Percentiles rank a stretch among this genome's conserved stretches.
Evolutionary conservation across 2,888 invertebrate genomes (phyloP).

Genomic region (Cryptophagus acutangulus): DNA sequence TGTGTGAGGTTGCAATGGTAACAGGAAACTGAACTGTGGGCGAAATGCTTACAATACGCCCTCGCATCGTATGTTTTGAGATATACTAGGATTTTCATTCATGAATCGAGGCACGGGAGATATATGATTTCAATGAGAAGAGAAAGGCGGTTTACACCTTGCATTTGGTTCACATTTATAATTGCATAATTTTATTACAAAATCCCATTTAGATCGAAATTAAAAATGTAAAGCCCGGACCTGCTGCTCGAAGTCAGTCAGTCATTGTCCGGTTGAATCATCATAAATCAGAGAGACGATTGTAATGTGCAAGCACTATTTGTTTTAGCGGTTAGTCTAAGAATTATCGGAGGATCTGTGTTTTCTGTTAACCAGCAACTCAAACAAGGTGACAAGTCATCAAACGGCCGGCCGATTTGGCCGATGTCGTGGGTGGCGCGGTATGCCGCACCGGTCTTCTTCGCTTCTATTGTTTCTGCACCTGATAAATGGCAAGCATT

Average conservation of each 20-base stretch:
- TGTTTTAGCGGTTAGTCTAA: neutral
- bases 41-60: conserved; percentile 24
- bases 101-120: conserved; percentile 24
- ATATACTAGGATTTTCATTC: conserved; percentile 27
- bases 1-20: too few species aligned
- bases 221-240: too few species aligned
- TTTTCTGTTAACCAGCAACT: conserved; percentile 1
- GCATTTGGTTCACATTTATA: conserved; percentile 7
- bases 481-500: conserved; percentile 28
- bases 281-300: too few species aligned
- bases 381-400: conserved; percentile 2
- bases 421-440: conserved; percentile 1
- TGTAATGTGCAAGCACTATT: conserved; percentile 1
- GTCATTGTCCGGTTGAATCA: too few species aligned
- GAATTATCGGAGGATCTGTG: neutral
- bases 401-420: neutral
- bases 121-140: conserved; percentile 23
- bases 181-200: neutral
- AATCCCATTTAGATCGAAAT: too few species aligned
- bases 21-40: conserved; percentile 25
- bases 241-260: too few species aligned
- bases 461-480: conserved; percentile 11
- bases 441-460: neutral
- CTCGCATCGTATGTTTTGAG: conserved; percentile 22
- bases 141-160: conserved; percentile 17